phyloP scores from a whole-genome alignment of 2,113 vertebrate species.

The Ursus arctos region DNA sequence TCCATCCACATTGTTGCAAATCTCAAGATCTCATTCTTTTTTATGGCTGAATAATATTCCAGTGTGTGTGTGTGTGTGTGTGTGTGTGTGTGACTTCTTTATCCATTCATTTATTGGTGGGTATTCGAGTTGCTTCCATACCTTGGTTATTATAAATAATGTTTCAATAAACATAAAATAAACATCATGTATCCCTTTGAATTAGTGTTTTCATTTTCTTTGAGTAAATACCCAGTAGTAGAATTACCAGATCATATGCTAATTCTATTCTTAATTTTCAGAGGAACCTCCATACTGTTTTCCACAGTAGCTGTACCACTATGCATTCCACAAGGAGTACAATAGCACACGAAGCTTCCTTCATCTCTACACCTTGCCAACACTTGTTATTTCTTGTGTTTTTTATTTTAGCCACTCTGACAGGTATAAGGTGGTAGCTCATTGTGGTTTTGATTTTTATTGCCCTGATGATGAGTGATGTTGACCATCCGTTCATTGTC shows the following conservation, averaged over 20 bases:
- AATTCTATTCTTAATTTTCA: background rate
- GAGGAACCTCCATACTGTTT: background rate
- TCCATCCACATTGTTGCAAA: background rate
- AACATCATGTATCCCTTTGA: background rate
- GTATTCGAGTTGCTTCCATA: background rate
- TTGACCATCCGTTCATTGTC: background rate
- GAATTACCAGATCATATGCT: background rate
- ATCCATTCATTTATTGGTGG: background rate
- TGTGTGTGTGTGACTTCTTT: background rate
- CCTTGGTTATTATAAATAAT: background rate
- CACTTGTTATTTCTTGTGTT: background rate
- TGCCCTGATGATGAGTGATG: background rate
- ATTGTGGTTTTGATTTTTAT: background rate
- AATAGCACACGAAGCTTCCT: background rate
- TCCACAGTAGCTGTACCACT: background rate
- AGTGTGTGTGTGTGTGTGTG: too few species aligned
- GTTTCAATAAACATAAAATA: background rate
- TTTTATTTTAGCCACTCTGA: background rate
- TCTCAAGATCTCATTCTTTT: background rate
- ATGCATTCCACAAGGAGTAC: background rate
- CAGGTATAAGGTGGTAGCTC: background rate
- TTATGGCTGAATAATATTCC: background rate
- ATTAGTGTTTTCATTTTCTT: background rate
- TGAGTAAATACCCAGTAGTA: background rate
- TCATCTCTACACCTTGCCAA: background rate